Percentiles rank a stretch among this genome's conserved stretches.
These are phyloP conservation scores for Leucophenga montana DNA, from an alignment of 2,888 invertebrate species.

Conservation along the genomic window DNA sequence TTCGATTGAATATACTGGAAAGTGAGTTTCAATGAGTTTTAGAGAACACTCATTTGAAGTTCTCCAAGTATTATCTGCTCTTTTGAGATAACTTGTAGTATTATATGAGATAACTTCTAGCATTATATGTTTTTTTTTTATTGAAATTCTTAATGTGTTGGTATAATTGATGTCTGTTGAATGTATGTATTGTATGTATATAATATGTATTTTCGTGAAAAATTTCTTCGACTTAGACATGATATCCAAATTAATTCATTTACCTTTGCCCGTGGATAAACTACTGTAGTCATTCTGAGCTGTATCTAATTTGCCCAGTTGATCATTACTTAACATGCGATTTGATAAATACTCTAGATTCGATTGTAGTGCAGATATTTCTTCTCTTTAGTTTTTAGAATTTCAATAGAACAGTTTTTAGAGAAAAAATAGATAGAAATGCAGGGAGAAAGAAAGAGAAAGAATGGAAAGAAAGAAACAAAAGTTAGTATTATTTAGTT, in stretches of 20 bases:
- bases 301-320: constrained; percentile 70
- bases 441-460: constrained; percentile 33
- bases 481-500: constrained; percentile 54
- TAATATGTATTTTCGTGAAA: neutral
- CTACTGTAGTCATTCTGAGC: constrained; percentile 67
- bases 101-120: too few relatives aligned
- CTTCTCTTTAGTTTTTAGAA: constrained; percentile 62
- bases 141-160: constrained; percentile 14
- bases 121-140: too few relatives aligned
- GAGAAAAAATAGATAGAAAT: constrained; percentile 16
- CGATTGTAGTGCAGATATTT: constrained; percentile 73
- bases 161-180: neutral
- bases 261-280: constrained; percentile 71
- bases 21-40: too few relatives aligned
- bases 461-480: constrained; percentile 34
- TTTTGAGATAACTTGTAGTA: too few relatives aligned
- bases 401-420: neutral
- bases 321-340: constrained; percentile 72
- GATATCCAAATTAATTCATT: constrained; percentile 35
- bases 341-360: constrained; percentile 73
- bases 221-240: too few relatives aligned
- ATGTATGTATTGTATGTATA: constrained; percentile 11
- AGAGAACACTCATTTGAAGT: too few relatives aligned
- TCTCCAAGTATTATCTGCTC: too few relatives aligned
- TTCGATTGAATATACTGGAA: too few relatives aligned